phyloP scores from a whole-genome alignment of 2,888 invertebrate genomes.

The Spisula solida region DNA sequence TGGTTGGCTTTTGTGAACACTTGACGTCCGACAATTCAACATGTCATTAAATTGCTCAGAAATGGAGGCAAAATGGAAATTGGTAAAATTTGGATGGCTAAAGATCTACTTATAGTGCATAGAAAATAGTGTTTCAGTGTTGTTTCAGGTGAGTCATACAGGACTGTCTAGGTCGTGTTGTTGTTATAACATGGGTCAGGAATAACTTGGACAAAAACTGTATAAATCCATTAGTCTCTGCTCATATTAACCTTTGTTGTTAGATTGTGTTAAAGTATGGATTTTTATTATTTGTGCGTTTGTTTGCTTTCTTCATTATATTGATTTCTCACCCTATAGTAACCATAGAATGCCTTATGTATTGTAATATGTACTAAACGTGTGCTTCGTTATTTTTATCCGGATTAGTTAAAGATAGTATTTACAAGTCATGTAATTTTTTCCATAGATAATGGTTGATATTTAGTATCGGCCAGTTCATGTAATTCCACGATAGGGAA shows the following conservation, averaged over 20 bases:
- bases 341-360: slow-evolving; percentile 39
- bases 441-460: background rate
- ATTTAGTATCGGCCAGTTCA: background rate
- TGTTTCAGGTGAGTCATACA: too few species aligned
- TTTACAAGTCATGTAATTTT: background rate
- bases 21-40: too few species aligned
- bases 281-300: slow-evolving; percentile 30
- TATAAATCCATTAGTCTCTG: slow-evolving; percentile 33
- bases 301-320: slow-evolving; percentile 27
- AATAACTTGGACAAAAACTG: background rate
- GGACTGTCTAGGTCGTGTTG: too few species aligned
- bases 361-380: slow-evolving; percentile 7
- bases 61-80: too few species aligned
- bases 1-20: too few species aligned
- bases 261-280: slow-evolving; percentile 27
- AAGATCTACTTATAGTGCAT: too few species aligned
- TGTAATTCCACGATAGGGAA: background rate
- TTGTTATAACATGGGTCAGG: too few species aligned
- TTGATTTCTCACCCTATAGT: background rate
- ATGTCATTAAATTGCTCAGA: too few species aligned
- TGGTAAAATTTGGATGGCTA: too few species aligned
- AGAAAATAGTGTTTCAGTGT: too few species aligned
- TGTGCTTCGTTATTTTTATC: slow-evolving; percentile 38
- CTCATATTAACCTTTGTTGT: slow-evolving; percentile 30
- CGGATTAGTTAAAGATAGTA: slow-evolving; percentile 32